Conservation (phyloP, 2,113 vertebrate genomes). For the Psettodes erumei region DNA sequence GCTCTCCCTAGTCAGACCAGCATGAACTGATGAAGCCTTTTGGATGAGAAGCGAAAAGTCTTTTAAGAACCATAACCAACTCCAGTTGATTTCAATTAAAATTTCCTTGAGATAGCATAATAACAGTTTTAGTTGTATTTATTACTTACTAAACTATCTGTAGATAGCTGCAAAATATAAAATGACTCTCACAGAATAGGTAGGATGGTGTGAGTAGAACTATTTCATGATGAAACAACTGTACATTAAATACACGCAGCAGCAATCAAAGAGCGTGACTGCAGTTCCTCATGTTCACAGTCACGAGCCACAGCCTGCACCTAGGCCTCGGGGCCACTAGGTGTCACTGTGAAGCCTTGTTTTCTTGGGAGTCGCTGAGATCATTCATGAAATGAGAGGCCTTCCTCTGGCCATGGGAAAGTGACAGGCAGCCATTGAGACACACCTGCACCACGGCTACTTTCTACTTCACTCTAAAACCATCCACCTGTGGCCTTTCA, state of each 20-base stretch:
- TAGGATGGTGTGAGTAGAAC: too few species aligned
- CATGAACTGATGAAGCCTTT: too few species aligned
- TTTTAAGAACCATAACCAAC: too few species aligned
- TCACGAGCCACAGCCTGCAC: conserved; percentile 10
- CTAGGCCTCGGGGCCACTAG: conserved; percentile 16
- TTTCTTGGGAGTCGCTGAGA: conserved; percentile 33
- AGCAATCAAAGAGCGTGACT: background rate
- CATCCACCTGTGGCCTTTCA: background rate
- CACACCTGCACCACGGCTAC: conserved; percentile 3
- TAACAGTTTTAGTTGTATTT: too few species aligned
- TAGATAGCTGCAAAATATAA: too few species aligned
- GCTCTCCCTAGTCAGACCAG: too few species aligned
- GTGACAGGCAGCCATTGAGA: conserved; percentile 58
- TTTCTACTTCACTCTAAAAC: background rate
- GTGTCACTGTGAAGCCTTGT: conserved; percentile 31
- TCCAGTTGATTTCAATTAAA: too few species aligned
- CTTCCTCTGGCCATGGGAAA: conserved; percentile 64
- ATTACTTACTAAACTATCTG: too few species aligned
- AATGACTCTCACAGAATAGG: too few species aligned
- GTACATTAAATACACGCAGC: background rate
- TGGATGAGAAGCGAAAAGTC: too few species aligned
- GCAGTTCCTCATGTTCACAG: background rate
- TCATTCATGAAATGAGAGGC: conserved; percentile 74
- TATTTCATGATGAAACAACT: too few species aligned
- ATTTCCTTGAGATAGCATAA: too few species aligned